Evolutionary conservation across 1,140 invertebrate species (phyloP).

Genomic region (Drosophila leontia): DNA sequence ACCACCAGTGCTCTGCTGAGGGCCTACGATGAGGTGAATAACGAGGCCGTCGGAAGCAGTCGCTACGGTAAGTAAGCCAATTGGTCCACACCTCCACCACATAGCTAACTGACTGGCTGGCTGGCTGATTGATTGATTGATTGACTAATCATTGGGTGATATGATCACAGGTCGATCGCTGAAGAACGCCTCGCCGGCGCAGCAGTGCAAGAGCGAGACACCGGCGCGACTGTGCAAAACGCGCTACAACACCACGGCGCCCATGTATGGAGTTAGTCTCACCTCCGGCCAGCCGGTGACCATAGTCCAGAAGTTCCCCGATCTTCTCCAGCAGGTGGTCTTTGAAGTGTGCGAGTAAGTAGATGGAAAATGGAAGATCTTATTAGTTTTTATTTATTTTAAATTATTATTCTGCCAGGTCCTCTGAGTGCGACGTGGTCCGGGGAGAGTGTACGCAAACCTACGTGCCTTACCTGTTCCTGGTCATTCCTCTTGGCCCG

Average conservation of each 20-base stretch:
- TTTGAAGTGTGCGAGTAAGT: conserved; percentile 94
- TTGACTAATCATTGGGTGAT: conserved; percentile 27
- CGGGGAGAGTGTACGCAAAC: conserved; percentile 96
- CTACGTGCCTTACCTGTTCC: conserved; percentile 95
- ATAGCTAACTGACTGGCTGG: conserved; percentile 19
- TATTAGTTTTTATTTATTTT: not conserved
- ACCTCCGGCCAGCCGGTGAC: conserved; percentile 96
- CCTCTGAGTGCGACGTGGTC: conserved; percentile 94
- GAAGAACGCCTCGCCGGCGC: conserved; percentile 69
- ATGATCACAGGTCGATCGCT: conserved; percentile 72
- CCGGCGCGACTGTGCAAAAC: conserved; percentile 93
- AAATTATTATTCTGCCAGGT: conserved; percentile 86
- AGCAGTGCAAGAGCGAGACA: conserved; percentile 86
- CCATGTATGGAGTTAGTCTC: conserved; percentile 96
- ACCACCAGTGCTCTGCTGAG: conserved; percentile 89
- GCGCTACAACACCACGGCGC: conserved; percentile 95
- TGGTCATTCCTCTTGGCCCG: conserved; percentile 95
- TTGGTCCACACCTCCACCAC: conserved; percentile 37
- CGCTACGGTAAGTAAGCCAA: conserved; percentile 82
- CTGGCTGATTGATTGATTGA: conserved; percentile 38
- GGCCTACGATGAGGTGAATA: conserved; percentile 87
- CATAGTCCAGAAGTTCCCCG: conserved; percentile 97
- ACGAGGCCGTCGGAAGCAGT: conserved; percentile 80
- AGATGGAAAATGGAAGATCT: not conserved
- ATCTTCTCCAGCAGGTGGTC: conserved; percentile 96